Conservation (phyloP, 2,113 vertebrate genomes). For the Garra rufa region DNA sequence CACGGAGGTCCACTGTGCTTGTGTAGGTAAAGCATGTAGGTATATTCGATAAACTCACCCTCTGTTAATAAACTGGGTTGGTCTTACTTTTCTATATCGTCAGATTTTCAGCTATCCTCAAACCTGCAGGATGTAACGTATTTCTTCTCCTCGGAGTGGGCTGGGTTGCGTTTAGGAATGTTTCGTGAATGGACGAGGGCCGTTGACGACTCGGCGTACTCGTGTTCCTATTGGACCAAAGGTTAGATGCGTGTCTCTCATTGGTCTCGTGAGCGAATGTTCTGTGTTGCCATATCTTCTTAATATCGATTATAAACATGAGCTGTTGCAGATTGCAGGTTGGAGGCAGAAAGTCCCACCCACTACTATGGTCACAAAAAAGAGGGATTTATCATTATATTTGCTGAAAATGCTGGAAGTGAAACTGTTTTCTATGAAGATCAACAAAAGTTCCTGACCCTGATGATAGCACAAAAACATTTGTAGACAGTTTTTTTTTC, state of each 20-base stretch:
- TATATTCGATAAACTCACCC: neutral
- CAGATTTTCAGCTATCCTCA: neutral
- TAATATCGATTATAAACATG: neutral
- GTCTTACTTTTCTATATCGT: neutral
- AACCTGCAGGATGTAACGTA: neutral
- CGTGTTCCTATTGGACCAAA: neutral
- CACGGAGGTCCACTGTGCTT: neutral
- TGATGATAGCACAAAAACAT: too few species aligned
- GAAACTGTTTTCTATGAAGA: neutral
- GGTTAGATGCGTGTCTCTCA: neutral
- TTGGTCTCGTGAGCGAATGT: neutral
- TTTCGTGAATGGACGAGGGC: neutral
- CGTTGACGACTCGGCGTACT: neutral
- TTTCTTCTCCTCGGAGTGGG: neutral
- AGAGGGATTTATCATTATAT: neutral
- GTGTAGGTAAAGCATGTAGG: neutral
- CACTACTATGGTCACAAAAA: neutral
- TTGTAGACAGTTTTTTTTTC: too few species aligned
- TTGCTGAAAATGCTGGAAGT: too few species aligned
- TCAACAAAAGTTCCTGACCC: neutral
- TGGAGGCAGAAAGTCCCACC: neutral
- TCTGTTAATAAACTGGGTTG: neutral
- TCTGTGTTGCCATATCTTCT: neutral
- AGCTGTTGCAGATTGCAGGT: neutral
- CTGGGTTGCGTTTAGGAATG: neutral